Evolutionary conservation across 2,797 vertebrate species (phyloP).

Genomic region (Lithobates pipiens): DNA sequence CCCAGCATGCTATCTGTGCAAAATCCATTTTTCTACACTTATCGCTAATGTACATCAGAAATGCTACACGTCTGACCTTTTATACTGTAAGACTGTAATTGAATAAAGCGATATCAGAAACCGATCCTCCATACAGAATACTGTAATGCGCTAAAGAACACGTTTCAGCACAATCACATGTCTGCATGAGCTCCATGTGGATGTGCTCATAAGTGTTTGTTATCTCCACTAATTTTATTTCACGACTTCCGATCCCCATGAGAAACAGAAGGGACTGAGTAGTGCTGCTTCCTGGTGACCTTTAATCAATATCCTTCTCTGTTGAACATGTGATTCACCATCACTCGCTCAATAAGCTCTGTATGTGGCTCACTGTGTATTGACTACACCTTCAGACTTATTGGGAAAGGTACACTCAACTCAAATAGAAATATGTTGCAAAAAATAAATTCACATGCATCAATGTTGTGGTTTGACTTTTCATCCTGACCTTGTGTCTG

Average conservation of each 20-base stretch:
- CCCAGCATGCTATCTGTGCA: background rate
- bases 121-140: background rate
- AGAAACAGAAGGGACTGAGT: constrained; percentile 19
- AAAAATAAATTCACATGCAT: too few relatives aligned
- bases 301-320: constrained; percentile 49
- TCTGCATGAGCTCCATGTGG: constrained; percentile 16
- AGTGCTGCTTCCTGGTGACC: constrained; percentile 29
- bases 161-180: constrained; percentile 12
- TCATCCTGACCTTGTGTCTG: too few relatives aligned
- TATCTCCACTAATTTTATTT: constrained; percentile 43
- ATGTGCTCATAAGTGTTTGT: constrained; percentile 28
- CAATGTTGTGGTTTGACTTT: too few relatives aligned
- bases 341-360: background rate
- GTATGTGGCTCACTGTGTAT: background rate
- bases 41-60: background rate
- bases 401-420: background rate
- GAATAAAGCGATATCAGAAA: constrained; percentile 14
- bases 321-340: constrained; percentile 15
- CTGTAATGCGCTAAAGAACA: background rate
- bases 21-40: background rate
- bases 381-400: background rate
- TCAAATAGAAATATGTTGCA: background rate
- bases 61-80: background rate
- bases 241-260: constrained; percentile 8
- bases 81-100: background rate